These are phyloP conservation scores for Macaca nemestrina DNA, from an alignment of 2,113 vertebrate genomes.

Conservation along the genomic window DNA sequence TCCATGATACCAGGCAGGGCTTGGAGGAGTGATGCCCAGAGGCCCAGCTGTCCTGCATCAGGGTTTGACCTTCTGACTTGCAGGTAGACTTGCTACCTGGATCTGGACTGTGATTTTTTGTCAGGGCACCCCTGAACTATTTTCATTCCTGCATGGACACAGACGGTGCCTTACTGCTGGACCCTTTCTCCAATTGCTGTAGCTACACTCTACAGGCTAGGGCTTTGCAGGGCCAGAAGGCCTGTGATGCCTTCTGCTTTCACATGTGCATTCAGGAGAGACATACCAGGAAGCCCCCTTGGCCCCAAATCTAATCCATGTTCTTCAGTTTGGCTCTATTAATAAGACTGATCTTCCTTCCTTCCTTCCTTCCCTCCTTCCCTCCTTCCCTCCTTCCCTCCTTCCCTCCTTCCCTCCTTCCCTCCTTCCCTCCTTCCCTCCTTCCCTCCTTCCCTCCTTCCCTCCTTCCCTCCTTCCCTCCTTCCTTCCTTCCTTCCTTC, in stretches of 20 bases:
- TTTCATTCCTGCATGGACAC: not conserved
- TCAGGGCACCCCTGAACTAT: not conserved
- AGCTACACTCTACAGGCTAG: not conserved
- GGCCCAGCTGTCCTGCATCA: not conserved
- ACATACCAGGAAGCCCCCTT: no score
- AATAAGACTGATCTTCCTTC: no score
- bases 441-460: fast-evolving
- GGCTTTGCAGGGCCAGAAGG: not conserved
- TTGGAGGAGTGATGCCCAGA: not conserved
- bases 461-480: fast-evolving
- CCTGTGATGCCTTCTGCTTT: no score
- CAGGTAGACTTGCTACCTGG: not conserved
- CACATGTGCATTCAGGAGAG: no score
- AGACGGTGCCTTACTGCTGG: not conserved
- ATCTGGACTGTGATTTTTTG: not conserved
- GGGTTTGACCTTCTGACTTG: not conserved
- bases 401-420: fast-evolving
- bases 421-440: fast-evolving
- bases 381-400: fast-evolving
- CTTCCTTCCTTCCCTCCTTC: fast-evolving
- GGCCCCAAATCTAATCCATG: no score
- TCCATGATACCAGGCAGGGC: not conserved
- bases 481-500: fast-evolving
- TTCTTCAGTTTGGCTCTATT: no score
- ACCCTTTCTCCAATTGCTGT: not conserved